These are phyloP conservation scores for Venturia canescens DNA, from an alignment of 1,140 invertebrate genomes.

Conservation along the genomic window DNA sequence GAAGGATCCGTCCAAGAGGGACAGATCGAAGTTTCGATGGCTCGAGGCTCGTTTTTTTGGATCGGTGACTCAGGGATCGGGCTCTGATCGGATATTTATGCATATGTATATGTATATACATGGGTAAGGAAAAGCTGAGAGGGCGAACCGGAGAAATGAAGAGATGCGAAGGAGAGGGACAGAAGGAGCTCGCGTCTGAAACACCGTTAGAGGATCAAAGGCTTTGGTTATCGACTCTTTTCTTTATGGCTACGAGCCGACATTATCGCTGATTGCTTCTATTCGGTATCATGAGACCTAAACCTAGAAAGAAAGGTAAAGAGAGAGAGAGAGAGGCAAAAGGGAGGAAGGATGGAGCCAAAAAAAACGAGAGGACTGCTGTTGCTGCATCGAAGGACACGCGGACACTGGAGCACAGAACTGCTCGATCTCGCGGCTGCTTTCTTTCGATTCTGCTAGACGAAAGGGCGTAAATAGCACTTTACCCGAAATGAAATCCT, in stretches of 20 bases:
- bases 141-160: not conserved
- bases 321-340: not conserved
- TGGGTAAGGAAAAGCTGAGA: not conserved
- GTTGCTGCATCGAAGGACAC: not conserved
- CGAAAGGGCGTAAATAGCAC: not conserved
- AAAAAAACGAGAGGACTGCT: not conserved
- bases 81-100: not conserved
- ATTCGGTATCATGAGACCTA: conserved; percentile 43
- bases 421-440: not conserved
- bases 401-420: not conserved
- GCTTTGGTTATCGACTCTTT: conserved; percentile 54
- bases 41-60: not conserved
- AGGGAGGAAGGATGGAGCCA: not conserved
- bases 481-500: too few relatives aligned
- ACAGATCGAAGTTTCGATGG: conserved; percentile 10
- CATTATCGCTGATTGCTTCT: conserved; percentile 55
- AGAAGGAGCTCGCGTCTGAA: conserved; percentile 25
- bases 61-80: conserved; percentile 6
- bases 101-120: conserved; percentile 12
- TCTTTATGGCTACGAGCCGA: conserved; percentile 50
- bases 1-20: not conserved
- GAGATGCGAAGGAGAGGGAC: conserved; percentile 11
- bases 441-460: not conserved
- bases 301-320: not conserved
- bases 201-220: conserved; percentile 52